Conservation (phyloP, 2,888 invertebrate genomes). For the Phytoseiulus persimilis region DNA sequence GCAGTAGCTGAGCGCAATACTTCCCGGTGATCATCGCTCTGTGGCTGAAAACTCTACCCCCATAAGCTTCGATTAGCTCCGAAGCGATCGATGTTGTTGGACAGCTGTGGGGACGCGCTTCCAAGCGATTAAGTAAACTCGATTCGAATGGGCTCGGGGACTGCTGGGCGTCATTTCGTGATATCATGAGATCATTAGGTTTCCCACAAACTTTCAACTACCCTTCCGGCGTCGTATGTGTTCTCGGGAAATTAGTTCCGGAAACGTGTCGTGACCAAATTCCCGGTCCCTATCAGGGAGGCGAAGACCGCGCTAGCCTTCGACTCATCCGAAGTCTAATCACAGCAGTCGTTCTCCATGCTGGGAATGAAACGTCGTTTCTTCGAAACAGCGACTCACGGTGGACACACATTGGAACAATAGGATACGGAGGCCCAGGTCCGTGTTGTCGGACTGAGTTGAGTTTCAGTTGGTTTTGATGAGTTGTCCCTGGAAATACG, state of each 20-base stretch:
- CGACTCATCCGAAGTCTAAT: neutral
- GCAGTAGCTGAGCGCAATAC: neutral
- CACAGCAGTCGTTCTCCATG: neutral
- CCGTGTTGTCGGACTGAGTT: neutral
- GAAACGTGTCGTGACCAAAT: neutral
- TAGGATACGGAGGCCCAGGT: neutral
- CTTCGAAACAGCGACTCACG: neutral
- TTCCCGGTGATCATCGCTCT: neutral
- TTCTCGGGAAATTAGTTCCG: neutral
- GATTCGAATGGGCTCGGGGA: neutral
- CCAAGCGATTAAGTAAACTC: neutral
- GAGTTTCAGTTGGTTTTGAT: neutral
- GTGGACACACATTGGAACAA: neutral
- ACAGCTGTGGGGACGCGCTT: neutral
- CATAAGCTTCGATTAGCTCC: neutral
- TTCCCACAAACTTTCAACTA: neutral
- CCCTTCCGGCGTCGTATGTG: neutral
- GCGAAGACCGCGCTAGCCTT: neutral
- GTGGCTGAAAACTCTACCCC: neutral
- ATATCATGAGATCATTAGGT: neutral
- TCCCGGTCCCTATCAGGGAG: neutral
- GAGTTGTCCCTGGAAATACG: neutral
- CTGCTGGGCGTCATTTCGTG: neutral
- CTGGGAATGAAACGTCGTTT: neutral
- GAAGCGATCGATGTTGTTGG: neutral